These are phyloP conservation scores for Elmis aenea DNA, from an alignment of 2,888 invertebrate genomes.

Conservation along the genomic window DNA sequence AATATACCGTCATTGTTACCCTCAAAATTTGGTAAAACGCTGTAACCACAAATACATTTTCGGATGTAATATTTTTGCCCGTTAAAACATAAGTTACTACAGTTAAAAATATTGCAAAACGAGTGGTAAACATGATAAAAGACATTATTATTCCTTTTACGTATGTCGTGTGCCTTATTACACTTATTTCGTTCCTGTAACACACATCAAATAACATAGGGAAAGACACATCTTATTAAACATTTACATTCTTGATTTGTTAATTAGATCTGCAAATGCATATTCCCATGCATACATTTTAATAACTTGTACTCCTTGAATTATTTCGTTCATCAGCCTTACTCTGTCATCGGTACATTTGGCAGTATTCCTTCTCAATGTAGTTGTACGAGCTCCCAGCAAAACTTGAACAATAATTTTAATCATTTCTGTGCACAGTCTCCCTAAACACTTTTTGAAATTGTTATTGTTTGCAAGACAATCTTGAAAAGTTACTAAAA, in stretches of 20 bases:
- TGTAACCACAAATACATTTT: constrained; percentile 52
- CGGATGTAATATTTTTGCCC: constrained; percentile 44
- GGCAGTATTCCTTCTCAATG: constrained; percentile 59
- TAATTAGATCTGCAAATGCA: constrained; percentile 64
- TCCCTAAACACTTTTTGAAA: no score
- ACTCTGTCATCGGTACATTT: constrained; percentile 77
- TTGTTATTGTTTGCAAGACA: no score
- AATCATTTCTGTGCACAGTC: no score
- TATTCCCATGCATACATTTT: constrained; percentile 95
- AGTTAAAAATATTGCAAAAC: constrained; percentile 66
- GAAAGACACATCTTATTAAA: constrained; percentile 4
- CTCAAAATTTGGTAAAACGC: constrained; percentile 61
- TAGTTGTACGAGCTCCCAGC: constrained; percentile 50
- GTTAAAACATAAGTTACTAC: constrained; percentile 52
- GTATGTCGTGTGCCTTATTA: constrained; percentile 55
- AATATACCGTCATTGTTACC: constrained; percentile 55
- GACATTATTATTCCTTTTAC: constrained; percentile 64
- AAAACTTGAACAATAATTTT: no score
- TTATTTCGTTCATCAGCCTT: constrained; percentile 82
- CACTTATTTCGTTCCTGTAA: constrained; percentile 49
- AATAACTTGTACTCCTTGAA: constrained; percentile 82
- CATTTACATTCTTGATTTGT: constrained; percentile 34
- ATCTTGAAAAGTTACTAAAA: no score
- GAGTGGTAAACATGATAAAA: constrained; percentile 68
- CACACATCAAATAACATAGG: constrained; percentile 2